A percentile compares a stretch with the other conserved stretches of the same genome.
phyloP scores from a whole-genome alignment of 2,888 invertebrate species.

The Polyploca ridens region DNA sequence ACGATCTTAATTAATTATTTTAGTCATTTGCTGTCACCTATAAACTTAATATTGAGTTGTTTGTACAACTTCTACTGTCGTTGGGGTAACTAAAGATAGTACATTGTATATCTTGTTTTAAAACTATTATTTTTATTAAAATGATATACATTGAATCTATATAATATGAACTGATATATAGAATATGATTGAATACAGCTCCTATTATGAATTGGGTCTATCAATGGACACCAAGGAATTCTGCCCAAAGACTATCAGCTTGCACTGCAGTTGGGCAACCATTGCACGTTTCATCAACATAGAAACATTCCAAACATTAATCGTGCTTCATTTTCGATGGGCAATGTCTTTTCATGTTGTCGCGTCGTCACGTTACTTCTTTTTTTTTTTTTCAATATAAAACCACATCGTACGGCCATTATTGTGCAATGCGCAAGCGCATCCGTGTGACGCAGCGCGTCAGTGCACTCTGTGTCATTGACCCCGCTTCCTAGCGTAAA shows the following conservation, averaged over 20 bases:
- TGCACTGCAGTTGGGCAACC: not conserved
- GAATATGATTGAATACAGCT: too few species aligned
- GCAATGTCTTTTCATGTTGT: not conserved
- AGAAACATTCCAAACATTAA: conserved; percentile 5
- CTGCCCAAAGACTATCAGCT: not conserved
- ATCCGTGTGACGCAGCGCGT: conserved; percentile 63
- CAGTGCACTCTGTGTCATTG: conserved; percentile 66
- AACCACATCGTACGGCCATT: conserved; percentile 33
- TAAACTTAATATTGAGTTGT: too few species aligned
- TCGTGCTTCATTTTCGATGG: conserved; percentile 3
- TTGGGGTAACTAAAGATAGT: too few species aligned
- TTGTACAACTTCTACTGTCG: too few species aligned
- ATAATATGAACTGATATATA: too few species aligned
- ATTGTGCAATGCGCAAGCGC: conserved; percentile 68
- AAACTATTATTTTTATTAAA: too few species aligned
- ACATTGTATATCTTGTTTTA: too few species aligned
- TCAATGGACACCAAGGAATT: not conserved
- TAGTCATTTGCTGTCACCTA: too few species aligned
- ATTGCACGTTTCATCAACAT: conserved; percentile 5
- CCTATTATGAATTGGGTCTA: not conserved
- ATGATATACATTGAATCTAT: too few species aligned
- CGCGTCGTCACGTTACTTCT: conserved; percentile 7
- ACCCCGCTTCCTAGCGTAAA: conserved; percentile 60
- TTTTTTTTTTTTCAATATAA: conserved; percentile 7
- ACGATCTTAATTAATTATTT: too few species aligned